Conservation (phyloP, 2,797 vertebrate species). For the Bradypus variegatus region DNA sequence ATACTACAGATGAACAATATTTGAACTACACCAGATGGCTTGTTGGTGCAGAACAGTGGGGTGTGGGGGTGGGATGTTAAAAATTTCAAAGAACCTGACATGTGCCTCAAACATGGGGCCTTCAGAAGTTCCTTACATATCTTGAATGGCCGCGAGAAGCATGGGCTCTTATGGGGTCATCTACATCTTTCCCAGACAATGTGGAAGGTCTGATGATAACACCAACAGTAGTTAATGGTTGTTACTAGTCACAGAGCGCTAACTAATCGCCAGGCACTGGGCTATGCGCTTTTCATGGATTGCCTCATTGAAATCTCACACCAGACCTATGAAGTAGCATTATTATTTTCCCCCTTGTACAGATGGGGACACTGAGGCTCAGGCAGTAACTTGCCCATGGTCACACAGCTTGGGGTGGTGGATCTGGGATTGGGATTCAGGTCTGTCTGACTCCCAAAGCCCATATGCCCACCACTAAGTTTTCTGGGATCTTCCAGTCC, state of each 20-base stretch:
- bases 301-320: background rate
- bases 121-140: background rate
- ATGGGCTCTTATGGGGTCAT: background rate
- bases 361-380: background rate
- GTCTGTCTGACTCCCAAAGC: background rate
- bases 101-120: background rate
- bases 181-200: background rate
- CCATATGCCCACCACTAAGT: background rate
- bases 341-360: background rate
- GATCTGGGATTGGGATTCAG: background rate
- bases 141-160: background rate
- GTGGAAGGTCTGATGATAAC: background rate
- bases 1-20: conserved; percentile 1
- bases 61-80: too few relatives aligned
- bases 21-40: background rate
- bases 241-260: background rate
- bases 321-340: background rate
- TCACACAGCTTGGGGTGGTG: background rate
- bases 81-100: background rate
- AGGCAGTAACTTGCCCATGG: background rate
- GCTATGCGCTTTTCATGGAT: background rate
- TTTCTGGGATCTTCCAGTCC: background rate
- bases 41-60: background rate
- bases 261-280: background rate
- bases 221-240: background rate